Conservation (phyloP, 2,888 invertebrate species). For the Emmelina monodactyla region DNA sequence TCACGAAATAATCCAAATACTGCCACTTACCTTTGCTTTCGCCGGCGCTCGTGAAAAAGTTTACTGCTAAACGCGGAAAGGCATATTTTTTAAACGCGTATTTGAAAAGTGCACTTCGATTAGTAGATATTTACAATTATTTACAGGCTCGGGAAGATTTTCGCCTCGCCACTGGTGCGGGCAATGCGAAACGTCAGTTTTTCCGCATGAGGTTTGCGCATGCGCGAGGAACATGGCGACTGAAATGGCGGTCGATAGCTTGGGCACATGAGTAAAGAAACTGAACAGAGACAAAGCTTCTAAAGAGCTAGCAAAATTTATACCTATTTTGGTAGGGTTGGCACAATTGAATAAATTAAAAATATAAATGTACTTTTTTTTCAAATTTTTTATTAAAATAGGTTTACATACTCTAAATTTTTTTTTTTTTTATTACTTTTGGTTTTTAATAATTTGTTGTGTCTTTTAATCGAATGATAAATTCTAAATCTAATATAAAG, state of each 20-base stretch:
- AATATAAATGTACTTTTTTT: no score
- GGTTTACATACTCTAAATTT: no score
- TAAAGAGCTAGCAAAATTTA: no score
- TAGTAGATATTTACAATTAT: constrained; percentile 34
- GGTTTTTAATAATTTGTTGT: no score
- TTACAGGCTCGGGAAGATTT: constrained; percentile 37
- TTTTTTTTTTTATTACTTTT: no score
- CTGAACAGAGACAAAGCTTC: no score
- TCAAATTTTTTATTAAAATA: no score
- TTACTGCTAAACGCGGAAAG: constrained; percentile 1
- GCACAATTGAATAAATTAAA: no score
- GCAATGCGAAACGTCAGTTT: constrained; percentile 40
- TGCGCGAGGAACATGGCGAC: constrained; percentile 35
- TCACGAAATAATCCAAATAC: constrained; percentile 13
- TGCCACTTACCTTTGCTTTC: constrained; percentile 16
- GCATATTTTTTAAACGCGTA: not conserved
- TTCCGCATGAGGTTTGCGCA: constrained; percentile 50
- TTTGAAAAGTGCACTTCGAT: constrained; percentile 8
- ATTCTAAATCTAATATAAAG: no score
- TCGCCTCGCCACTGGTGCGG: constrained; percentile 31
- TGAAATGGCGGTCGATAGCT: constrained; percentile 40
- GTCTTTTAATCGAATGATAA: no score
- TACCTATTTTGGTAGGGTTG: no score
- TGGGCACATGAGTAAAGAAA: no score
- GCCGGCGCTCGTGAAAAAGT: constrained; percentile 11